phyloP scores from a whole-genome alignment of 2,797 vertebrate genomes.

The Gallinago solitaria region DNA sequence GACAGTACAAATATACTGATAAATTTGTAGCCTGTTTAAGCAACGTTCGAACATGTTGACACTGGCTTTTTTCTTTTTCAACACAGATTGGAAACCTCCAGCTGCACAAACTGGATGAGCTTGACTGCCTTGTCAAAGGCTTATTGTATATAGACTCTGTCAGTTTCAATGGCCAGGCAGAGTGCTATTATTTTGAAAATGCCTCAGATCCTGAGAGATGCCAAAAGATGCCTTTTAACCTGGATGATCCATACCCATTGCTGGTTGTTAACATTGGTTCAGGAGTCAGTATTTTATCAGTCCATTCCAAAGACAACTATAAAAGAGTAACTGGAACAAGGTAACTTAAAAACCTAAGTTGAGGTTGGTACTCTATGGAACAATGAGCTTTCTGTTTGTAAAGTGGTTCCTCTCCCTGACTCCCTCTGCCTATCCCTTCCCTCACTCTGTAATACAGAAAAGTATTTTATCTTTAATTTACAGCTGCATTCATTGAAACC shows the following conservation, averaged over 20 bases:
- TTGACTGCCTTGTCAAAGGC: slow-evolving; percentile 90
- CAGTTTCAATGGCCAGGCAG: slow-evolving; percentile 88
- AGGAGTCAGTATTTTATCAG: slow-evolving; percentile 89
- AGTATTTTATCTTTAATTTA: neutral
- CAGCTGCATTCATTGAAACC: neutral
- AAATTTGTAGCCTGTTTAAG: neutral
- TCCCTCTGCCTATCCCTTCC: neutral
- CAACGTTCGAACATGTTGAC: neutral
- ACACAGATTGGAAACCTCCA: slow-evolving; percentile 88
- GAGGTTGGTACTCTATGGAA: neutral
- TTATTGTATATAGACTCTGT: slow-evolving; percentile 88
- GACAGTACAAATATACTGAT: neutral
- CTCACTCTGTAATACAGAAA: neutral
- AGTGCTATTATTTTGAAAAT: slow-evolving; percentile 91
- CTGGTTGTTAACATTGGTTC: slow-evolving; percentile 91
- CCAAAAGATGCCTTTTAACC: slow-evolving; percentile 88
- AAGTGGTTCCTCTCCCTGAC: neutral
- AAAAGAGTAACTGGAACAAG: slow-evolving; percentile 90
- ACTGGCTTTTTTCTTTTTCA: slow-evolving; percentile 11
- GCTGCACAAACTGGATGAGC: slow-evolving; percentile 90
- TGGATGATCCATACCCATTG: slow-evolving; percentile 88
- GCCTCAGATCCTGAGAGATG: slow-evolving; percentile 88
- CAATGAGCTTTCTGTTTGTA: neutral
- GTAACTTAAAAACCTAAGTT: slow-evolving; percentile 56
- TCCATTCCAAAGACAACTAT: slow-evolving; percentile 90